Evolutionary conservation across 2,113 vertebrate genomes (phyloP).

Genomic region (Oncorhynchus tshawytscha): DNA sequence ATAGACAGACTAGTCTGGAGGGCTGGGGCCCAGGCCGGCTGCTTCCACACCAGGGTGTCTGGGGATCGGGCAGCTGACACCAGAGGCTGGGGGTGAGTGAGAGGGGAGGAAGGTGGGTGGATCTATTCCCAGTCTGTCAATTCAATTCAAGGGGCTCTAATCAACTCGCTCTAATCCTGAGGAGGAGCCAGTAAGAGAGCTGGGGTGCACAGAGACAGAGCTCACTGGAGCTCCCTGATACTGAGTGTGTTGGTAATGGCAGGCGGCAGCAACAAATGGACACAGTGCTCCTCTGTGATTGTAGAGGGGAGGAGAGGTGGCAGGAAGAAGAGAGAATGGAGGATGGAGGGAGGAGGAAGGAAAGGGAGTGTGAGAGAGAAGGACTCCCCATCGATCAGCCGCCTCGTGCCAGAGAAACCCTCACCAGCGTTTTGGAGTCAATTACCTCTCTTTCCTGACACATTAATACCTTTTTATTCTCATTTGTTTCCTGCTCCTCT

Average conservation of each 20-base stretch:
- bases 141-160: too few relatives aligned
- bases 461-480: slow-evolving; percentile 41
- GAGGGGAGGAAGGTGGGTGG: slow-evolving; percentile 29
- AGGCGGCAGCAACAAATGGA: too few relatives aligned
- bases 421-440: too few relatives aligned
- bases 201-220: not conserved
- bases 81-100: slow-evolving; percentile 34
- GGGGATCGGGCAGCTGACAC: slow-evolving; percentile 44
- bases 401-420: too few relatives aligned
- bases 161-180: not conserved
- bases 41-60: slow-evolving; percentile 59
- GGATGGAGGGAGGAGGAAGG: too few relatives aligned
- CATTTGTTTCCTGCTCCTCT: slow-evolving; percentile 41
- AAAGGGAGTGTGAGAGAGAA: too few relatives aligned
- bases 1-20: slow-evolving; percentile 52
- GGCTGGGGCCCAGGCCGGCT: slow-evolving; percentile 49
- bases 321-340: too few relatives aligned
- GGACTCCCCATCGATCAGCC: too few relatives aligned
- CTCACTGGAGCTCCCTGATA: too few relatives aligned
- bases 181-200: not conserved
- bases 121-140: slow-evolving; percentile 25
- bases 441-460: slow-evolving; percentile 28
- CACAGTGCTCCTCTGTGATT: too few relatives aligned
- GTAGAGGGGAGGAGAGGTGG: too few relatives aligned
- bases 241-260: too few relatives aligned